These are phyloP conservation scores for Leptopilina drosophilae DNA, from an alignment of 2,888 invertebrate genomes.

Conservation along the genomic window DNA sequence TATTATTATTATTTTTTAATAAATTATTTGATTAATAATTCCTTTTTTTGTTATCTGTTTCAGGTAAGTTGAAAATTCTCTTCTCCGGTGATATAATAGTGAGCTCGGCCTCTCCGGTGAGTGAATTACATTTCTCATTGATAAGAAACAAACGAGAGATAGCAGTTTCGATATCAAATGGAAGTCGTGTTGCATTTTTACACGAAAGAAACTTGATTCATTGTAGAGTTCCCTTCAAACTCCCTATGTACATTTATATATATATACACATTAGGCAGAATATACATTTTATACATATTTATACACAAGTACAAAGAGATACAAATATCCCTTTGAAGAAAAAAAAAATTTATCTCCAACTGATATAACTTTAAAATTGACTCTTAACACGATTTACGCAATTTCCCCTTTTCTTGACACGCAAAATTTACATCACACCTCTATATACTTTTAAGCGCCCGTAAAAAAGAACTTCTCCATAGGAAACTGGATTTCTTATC, in stretches of 20 bases:
- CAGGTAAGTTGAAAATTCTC: conserved; percentile 2
- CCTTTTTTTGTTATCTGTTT: background rate
- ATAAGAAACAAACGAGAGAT: conserved; percentile 21
- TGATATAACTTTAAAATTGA: conserved; percentile 14
- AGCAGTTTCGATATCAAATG: conserved; percentile 24
- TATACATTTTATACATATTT: too few species aligned
- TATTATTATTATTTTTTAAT: too few species aligned
- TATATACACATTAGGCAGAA: too few species aligned
- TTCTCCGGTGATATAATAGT: background rate
- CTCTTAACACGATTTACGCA: conserved; percentile 13
- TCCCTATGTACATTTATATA: too few species aligned
- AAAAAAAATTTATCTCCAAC: background rate
- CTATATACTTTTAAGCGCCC: too few species aligned
- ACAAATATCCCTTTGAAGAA: too few species aligned
- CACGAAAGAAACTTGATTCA: conserved; percentile 18
- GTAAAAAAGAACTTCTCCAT: background rate
- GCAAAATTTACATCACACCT: background rate
- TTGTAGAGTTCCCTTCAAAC: too few species aligned
- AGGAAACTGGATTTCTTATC: conserved; percentile 20
- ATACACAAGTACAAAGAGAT: conserved; percentile 13
- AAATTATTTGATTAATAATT: background rate
- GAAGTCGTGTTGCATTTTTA: conserved; percentile 12
- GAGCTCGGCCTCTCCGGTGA: background rate
- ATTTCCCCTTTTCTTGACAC: background rate
- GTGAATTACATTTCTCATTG: conserved; percentile 32